These are phyloP conservation scores for Anoplius nigerrimus DNA, from an alignment of 2,888 invertebrate genomes.

Conservation along the genomic window DNA sequence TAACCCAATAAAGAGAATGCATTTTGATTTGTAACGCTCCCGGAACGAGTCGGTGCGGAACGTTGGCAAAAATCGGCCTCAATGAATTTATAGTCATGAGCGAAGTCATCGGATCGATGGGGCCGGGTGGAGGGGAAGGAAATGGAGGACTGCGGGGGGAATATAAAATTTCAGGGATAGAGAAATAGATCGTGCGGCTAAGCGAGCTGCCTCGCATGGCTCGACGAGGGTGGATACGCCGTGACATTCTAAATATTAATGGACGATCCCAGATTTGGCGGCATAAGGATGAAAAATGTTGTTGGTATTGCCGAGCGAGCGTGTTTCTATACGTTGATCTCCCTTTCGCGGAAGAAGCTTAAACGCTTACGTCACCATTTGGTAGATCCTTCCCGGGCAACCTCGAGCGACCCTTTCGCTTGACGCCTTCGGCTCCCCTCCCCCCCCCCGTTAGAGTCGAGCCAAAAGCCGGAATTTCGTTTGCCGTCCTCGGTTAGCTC, in stretches of 20 bases:
- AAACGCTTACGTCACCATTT: constrained; percentile 44
- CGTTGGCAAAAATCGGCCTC: too few relatives aligned
- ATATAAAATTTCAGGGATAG: background rate
- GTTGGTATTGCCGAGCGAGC: constrained; percentile 33
- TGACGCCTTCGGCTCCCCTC: background rate
- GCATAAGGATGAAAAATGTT: constrained; percentile 50
- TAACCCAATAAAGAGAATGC: too few relatives aligned
- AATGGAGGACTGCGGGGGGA: background rate
- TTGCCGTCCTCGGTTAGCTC: constrained; percentile 15
- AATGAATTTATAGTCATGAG: too few relatives aligned
- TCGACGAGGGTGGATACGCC: background rate
- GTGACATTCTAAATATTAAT: constrained; percentile 49
- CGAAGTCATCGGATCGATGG: too few relatives aligned
- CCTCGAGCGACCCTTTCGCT: constrained; percentile 17
- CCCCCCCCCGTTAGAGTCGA: constrained; percentile 25
- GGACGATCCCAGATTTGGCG: constrained; percentile 39
- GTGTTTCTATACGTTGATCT: constrained; percentile 36
- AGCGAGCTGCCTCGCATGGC: background rate
- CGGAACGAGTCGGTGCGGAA: too few relatives aligned
- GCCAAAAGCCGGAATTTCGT: constrained; percentile 13
- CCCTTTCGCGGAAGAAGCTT: constrained; percentile 42
- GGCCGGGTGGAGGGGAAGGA: too few relatives aligned
- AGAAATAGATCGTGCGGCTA: background rate
- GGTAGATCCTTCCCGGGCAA: constrained; percentile 34
- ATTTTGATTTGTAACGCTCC: too few relatives aligned